Percentiles rank a stretch among this genome's conserved stretches.
Conservation (phyloP, 2,113 vertebrate species). For the Phocoena sinus region DNA sequence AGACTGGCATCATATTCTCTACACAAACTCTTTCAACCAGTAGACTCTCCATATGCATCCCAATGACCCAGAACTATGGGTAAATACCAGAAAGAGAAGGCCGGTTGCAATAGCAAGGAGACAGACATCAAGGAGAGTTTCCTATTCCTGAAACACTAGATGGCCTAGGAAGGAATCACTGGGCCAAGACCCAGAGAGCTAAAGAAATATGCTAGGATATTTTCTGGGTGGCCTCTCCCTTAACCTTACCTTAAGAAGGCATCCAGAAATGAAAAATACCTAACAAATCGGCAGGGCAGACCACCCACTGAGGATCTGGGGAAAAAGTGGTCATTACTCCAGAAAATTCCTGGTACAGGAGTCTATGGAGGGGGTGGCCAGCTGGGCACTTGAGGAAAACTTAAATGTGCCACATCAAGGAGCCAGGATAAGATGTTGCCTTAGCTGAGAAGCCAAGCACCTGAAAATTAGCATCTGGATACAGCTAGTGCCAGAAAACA, state of each 20-base stretch:
- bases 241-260: not conserved
- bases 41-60: not conserved
- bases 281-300: not conserved
- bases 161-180: not conserved
- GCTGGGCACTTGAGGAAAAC: not conserved
- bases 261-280: not conserved
- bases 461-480: not conserved
- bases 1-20: not conserved
- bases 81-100: not conserved
- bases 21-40: not conserved
- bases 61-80: not conserved
- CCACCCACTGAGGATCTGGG: not conserved
- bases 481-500: not conserved
- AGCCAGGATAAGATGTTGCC: rapidly evolving
- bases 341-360: not conserved
- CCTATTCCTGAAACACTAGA: not conserved
- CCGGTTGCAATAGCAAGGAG: not conserved
- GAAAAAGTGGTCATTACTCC: not conserved
- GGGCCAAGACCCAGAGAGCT: not conserved
- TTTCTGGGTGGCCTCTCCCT: not conserved
- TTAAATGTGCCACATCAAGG: not conserved
- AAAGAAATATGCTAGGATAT: not conserved
- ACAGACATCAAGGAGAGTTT: not conserved
- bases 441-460: not conserved
- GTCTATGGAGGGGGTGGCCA: not conserved